Evolutionary conservation across 2,888 invertebrate species (phyloP).

Genomic region (Ligdia adustata): DNA sequence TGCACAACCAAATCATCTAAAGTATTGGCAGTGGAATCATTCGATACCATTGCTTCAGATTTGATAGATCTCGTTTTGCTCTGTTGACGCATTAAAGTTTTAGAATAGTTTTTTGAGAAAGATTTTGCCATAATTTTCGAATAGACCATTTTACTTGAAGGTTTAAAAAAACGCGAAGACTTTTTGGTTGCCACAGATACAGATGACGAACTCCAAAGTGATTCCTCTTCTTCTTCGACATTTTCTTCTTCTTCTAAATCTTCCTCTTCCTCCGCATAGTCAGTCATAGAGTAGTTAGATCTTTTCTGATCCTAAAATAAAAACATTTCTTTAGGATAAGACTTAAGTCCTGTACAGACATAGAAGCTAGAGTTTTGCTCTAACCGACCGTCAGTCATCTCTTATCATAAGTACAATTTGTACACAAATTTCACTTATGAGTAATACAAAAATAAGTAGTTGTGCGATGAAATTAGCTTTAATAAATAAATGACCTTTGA

Average conservation of each 20-base stretch:
- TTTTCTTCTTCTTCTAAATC: slow-evolving; percentile 40
- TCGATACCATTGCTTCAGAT: slow-evolving; percentile 23
- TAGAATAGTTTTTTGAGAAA: slow-evolving; percentile 49
- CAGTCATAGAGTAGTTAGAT: slow-evolving; percentile 42
- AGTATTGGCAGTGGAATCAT: slow-evolving; percentile 36
- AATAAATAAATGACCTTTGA: too few relatives aligned
- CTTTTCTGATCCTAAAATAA: not conserved
- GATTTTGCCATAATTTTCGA: slow-evolving; percentile 47
- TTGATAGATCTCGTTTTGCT: slow-evolving; percentile 37
- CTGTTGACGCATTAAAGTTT: slow-evolving; percentile 39
- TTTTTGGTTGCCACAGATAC: slow-evolving; percentile 36
- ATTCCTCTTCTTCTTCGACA: slow-evolving; percentile 42
- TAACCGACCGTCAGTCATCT: too few relatives aligned
- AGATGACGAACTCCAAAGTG: slow-evolving; percentile 53
- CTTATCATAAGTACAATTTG: too few relatives aligned
- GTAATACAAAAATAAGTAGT: too few relatives aligned
- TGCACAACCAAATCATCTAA: slow-evolving; percentile 63
- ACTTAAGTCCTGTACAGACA: too few relatives aligned
- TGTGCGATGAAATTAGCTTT: too few relatives aligned
- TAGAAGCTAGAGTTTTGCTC: too few relatives aligned
- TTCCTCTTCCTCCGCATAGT: slow-evolving; percentile 41
- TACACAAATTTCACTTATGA: too few relatives aligned
- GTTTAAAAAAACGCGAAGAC: slow-evolving; percentile 43
- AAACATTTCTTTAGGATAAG: too few relatives aligned
- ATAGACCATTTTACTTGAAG: slow-evolving; percentile 21